Evolutionary conservation across 2,797 vertebrate genomes (phyloP).

Genomic region (Tenualosa thibaudeaui): DNA sequence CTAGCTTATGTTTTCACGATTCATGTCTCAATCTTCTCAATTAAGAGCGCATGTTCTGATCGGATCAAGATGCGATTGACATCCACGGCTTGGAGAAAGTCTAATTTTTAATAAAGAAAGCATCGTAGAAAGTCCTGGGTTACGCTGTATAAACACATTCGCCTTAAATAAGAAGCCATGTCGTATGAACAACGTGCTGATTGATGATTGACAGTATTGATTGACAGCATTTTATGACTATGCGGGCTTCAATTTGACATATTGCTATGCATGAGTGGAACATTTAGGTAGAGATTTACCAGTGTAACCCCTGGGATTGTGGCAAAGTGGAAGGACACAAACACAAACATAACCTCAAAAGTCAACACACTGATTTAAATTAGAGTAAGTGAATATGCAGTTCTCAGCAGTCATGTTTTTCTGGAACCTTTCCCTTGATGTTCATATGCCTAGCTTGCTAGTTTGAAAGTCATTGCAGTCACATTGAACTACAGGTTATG

Average conservation of each 20-base stretch:
- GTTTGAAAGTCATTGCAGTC: conserved; percentile 18
- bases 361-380: background rate
- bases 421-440: background rate
- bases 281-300: background rate
- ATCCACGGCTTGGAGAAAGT: background rate
- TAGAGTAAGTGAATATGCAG: background rate
- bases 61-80: background rate
- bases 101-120: background rate
- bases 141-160: background rate
- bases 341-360: background rate
- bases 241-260: background rate
- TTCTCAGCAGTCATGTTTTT: background rate
- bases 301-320: background rate
- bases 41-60: background rate
- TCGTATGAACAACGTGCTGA: background rate
- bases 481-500: conserved; percentile 21
- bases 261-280: background rate
- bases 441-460: background rate
- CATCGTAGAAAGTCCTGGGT: background rate
- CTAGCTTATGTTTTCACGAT: background rate
- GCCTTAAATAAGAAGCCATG: background rate
- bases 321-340: background rate
- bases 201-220: background rate
- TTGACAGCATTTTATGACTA: background rate
- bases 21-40: conserved; percentile 10